Percentiles rank a stretch among this genome's conserved stretches.
Evolutionary conservation across 2,888 invertebrate species (phyloP).

Genomic region (Desoria tigrina): DNA sequence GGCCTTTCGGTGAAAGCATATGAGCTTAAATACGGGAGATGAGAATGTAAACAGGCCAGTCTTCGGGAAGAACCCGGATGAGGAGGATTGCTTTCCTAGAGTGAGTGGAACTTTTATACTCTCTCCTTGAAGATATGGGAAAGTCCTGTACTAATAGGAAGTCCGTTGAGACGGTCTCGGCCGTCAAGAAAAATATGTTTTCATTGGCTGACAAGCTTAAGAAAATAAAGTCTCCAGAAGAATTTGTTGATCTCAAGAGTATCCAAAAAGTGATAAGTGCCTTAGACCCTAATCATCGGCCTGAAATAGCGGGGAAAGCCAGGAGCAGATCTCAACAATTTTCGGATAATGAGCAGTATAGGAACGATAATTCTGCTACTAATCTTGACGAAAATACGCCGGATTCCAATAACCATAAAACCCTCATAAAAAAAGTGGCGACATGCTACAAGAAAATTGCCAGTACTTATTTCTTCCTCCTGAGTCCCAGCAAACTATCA

Average conservation of each 20-base stretch:
- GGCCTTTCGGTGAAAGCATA: constrained; percentile 5
- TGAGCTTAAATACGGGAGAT: constrained; percentile 8
- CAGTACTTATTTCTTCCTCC: constrained; percentile 36
- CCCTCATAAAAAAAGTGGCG: constrained; percentile 1
- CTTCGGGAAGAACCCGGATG: constrained; percentile 10
- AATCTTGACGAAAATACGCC: not conserved
- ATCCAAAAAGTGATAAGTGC: constrained; percentile 48
- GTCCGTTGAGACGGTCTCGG: not conserved
- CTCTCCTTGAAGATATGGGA: constrained; percentile 5
- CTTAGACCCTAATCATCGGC: constrained; percentile 29
- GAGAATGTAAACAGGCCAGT: constrained; percentile 15
- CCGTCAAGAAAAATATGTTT: constrained; percentile 32
- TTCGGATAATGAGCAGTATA: not conserved
- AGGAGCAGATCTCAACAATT: not conserved
- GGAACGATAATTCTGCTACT: not conserved
- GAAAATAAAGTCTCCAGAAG: constrained; percentile 30
- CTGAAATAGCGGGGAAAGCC: not conserved
- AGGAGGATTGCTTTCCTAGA: not conserved
- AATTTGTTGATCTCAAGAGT: constrained; percentile 41
- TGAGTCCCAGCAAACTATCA: constrained; percentile 44
- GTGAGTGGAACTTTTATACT: not conserved
- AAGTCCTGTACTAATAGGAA: constrained; percentile 6
- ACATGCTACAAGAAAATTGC: not conserved
- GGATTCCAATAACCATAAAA: constrained; percentile 10
- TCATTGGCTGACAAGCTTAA: constrained; percentile 44